These are phyloP conservation scores for Equus quagga DNA, from an alignment of 2,113 vertebrate genomes.

Conservation along the genomic window DNA sequence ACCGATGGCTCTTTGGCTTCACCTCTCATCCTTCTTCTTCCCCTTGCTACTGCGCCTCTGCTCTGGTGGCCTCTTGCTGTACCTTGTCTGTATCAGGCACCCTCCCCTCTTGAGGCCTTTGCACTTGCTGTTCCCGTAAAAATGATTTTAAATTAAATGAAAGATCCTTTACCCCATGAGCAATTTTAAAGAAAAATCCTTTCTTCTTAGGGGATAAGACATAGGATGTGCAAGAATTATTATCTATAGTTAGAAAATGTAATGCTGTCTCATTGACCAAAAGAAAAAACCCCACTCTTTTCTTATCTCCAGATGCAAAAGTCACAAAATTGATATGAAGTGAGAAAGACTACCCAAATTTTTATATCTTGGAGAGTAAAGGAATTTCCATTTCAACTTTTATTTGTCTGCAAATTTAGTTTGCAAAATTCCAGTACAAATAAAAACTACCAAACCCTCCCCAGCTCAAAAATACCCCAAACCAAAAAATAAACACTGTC, in stretches of 20 bases:
- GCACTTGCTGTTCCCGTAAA: not conserved
- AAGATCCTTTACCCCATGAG: not conserved
- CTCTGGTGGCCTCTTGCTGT: not conserved
- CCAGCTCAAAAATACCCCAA: not conserved
- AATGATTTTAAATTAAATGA: constrained; percentile 22
- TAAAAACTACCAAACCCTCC: constrained; percentile 1
- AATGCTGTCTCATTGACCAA: constrained; percentile 31
- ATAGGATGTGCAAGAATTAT: constrained; percentile 20
- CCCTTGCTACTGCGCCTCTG: not conserved
- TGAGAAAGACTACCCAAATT: constrained; percentile 38
- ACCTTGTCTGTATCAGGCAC: not conserved
- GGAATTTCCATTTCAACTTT: constrained; percentile 57
- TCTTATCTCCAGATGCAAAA: constrained; percentile 26
- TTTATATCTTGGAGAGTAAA: constrained; percentile 24
- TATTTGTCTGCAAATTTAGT: constrained; percentile 19
- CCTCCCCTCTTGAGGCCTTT: not conserved
- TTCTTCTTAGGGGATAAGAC: not conserved
- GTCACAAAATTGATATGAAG: constrained; percentile 2
- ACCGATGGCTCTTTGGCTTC: not conserved
- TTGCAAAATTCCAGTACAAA: constrained; percentile 54
- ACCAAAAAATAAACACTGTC: not conserved
- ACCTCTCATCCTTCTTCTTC: not conserved
- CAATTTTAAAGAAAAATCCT: not conserved
- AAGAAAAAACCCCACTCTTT: constrained; percentile 35
- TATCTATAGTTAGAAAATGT: not conserved